Percentiles rank a stretch among this genome's conserved stretches.
These are phyloP conservation scores for Lepidurus packardi DNA, from an alignment of 1,140 invertebrate species.

Conservation along the genomic window DNA sequence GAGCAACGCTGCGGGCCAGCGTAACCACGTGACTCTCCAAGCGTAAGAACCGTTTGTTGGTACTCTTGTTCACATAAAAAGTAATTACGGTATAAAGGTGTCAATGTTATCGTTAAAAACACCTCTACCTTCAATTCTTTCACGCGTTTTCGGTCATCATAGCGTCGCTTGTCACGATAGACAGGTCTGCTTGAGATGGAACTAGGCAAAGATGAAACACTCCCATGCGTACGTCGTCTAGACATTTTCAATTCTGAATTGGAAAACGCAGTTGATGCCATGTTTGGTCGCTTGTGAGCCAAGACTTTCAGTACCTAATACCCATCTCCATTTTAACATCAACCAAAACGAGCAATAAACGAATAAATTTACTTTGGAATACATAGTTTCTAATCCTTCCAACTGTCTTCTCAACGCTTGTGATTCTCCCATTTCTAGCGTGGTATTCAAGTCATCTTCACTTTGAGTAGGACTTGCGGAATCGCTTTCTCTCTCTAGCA, in stretches of 20 bases:
- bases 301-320: slow-evolving; percentile 68
- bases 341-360: slow-evolving; percentile 29
- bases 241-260: slow-evolving; percentile 33
- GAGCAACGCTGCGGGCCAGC: slow-evolving; percentile 82
- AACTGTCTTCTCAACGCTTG: slow-evolving; percentile 72
- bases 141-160: slow-evolving; percentile 48
- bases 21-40: slow-evolving; percentile 89
- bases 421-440: slow-evolving; percentile 55
- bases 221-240: slow-evolving; percentile 54
- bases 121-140: slow-evolving; percentile 27
- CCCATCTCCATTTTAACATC: background rate
- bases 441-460: slow-evolving; percentile 63
- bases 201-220: slow-evolving; percentile 73
- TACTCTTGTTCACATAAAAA: slow-evolving; percentile 54
- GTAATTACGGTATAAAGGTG: background rate
- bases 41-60: slow-evolving; percentile 80
- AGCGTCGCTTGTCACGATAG: slow-evolving; percentile 49
- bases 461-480: slow-evolving; percentile 51
- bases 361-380: slow-evolving; percentile 56
- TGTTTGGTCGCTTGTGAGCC: slow-evolving; percentile 52
- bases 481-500: slow-evolving; percentile 60
- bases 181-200: slow-evolving; percentile 69
- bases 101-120: slow-evolving; percentile 19
- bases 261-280: background rate
- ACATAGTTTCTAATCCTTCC: slow-evolving; percentile 82